Conservation (phyloP, 2,113 vertebrate species). For the Pterophyllum scalare region DNA sequence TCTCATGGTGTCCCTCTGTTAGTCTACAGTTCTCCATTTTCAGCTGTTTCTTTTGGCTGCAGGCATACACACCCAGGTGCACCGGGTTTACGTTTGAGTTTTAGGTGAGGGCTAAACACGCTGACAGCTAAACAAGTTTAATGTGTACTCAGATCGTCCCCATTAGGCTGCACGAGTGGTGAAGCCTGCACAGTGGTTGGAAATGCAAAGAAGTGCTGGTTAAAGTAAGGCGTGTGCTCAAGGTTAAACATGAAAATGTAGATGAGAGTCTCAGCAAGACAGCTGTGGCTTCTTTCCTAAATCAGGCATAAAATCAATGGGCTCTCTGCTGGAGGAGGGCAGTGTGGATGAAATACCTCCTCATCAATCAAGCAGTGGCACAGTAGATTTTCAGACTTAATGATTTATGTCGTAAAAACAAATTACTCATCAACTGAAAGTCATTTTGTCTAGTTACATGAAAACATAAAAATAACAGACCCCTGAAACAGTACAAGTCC, state of each 20-base stretch:
- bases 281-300: slow-evolving; percentile 4
- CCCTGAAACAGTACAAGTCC: background rate
- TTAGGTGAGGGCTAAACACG: slow-evolving; percentile 10
- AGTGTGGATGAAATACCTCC: background rate
- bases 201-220: background rate
- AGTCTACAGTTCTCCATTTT: background rate
- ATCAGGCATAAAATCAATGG: slow-evolving; percentile 14
- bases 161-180: background rate
- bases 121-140: background rate
- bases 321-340: background rate
- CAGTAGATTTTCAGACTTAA: slow-evolving; percentile 9
- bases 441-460: background rate
- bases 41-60: background rate
- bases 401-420: slow-evolving; percentile 1
- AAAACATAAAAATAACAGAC: background rate
- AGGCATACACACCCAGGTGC: background rate
- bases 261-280: background rate
- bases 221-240: background rate
- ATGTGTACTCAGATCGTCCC: background rate
- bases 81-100: slow-evolving; percentile 13
- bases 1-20: background rate
- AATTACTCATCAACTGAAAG: background rate
- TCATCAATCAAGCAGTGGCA: slow-evolving; percentile 38
- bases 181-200: background rate
- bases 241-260: background rate